These are phyloP conservation scores for Chalcis sispes DNA, from an alignment of 2,888 invertebrate genomes.

Conservation along the genomic window DNA sequence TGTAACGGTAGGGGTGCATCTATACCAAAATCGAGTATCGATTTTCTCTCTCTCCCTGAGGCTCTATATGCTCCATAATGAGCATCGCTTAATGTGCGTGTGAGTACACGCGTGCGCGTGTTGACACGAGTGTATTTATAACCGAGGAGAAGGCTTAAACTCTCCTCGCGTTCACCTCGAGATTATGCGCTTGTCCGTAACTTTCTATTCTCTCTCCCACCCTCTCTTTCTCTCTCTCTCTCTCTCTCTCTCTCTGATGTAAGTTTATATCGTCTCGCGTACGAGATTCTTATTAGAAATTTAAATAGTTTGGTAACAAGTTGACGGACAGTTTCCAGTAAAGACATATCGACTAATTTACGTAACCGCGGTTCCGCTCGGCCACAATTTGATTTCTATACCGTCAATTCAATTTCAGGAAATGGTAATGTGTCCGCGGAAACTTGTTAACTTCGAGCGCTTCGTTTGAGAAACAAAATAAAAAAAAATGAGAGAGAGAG, in stretches of 20 bases:
- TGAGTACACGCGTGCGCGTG: neutral
- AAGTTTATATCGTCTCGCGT: neutral
- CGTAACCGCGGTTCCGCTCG: conserved; percentile 28
- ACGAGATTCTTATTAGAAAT: conserved; percentile 37
- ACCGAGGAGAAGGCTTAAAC: neutral
- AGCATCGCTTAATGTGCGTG: neutral
- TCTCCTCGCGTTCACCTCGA: neutral
- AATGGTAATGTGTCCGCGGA: no score
- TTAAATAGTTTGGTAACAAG: conserved; percentile 28
- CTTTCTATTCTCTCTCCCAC: conserved; percentile 10
- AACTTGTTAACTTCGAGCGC: no score
- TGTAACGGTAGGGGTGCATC: neutral
- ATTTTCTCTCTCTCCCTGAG: neutral
- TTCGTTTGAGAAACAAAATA: no score
- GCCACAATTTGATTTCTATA: no score
- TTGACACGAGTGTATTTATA: no score
- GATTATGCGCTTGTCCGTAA: neutral
- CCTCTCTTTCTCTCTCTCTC: no score
- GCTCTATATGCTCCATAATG: neutral
- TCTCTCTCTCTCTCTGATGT: no score
- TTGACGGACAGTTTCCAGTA: neutral
- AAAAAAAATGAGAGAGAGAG: no score
- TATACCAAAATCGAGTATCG: conserved; percentile 39
- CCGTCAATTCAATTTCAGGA: no score
- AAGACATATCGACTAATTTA: conserved; percentile 27